Conservation (phyloP, 2,888 invertebrate genomes). For the Protophormia terraenovae region DNA sequence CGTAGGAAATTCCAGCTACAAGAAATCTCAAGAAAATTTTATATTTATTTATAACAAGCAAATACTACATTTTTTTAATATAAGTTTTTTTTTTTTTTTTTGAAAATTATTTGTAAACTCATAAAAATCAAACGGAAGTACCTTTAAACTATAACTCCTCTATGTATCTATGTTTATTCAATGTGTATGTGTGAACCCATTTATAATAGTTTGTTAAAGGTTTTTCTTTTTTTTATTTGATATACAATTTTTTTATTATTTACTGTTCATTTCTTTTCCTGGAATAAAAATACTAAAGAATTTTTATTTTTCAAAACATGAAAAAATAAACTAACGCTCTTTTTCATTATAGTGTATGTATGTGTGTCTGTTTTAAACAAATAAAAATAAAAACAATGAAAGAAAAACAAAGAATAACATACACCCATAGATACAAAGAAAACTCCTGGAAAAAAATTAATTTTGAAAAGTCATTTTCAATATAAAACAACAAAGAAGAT, state of each 20-base stretch:
- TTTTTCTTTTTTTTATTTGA: not conserved
- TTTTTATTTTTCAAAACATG: not conserved
- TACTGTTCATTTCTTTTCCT: constrained; percentile 29
- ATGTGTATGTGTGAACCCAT: not conserved
- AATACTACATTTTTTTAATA: not conserved
- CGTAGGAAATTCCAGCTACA: not conserved
- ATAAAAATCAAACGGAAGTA: constrained; percentile 22
- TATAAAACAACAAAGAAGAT: not conserved
- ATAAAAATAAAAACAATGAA: constrained; percentile 4
- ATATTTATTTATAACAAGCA: not conserved
- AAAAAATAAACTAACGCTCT: not conserved
- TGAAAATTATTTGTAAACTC: not conserved
- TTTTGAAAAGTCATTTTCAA: constrained; percentile 49
- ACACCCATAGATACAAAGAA: not conserved
- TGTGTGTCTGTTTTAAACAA: not conserved
- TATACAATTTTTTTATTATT: not conserved
- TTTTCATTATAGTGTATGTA: not conserved
- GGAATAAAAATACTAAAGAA: constrained; percentile 10
- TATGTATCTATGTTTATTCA: not conserved
- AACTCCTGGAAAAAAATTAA: constrained; percentile 28
- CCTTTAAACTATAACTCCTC: not conserved
- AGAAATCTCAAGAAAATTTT: not conserved
- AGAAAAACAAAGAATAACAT: not conserved
- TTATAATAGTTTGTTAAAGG: constrained; percentile 22
- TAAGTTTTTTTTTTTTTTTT: not conserved